Conservation (phyloP, 2,797 vertebrate genomes). For the Brotula barbata region DNA sequence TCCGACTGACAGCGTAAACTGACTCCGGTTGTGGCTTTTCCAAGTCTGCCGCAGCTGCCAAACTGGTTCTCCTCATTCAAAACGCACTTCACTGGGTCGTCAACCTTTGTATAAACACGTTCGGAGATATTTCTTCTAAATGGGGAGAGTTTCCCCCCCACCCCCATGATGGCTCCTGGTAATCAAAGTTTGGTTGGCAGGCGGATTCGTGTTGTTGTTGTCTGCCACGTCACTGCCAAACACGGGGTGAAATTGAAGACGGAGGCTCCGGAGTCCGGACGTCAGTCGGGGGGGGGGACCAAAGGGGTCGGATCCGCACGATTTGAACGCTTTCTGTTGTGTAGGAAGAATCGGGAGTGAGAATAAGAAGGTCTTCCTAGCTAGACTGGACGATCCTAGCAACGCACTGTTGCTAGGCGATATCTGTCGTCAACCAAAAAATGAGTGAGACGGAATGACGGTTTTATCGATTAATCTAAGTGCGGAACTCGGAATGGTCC, state of each 20-base stretch:
- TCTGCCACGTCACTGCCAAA: constrained; percentile 54
- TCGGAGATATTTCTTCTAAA: too few species aligned
- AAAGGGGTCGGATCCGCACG: neutral
- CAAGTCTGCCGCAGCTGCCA: neutral
- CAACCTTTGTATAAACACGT: neutral
- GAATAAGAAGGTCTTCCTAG: constrained; percentile 18
- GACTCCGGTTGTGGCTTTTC: constrained; percentile 30
- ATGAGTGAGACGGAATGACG: neutral
- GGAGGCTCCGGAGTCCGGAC: neutral
- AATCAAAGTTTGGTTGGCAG: constrained; percentile 40
- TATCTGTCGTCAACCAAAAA: constrained; percentile 30
- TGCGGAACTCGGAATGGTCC: neutral
- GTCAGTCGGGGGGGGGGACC: neutral
- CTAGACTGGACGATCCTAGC: constrained; percentile 53
- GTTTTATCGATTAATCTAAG: too few species aligned
- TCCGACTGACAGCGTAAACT: constrained; percentile 27
- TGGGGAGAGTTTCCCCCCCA: too few species aligned
- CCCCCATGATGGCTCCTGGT: neutral
- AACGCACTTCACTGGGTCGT: neutral
- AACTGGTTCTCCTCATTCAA: neutral
- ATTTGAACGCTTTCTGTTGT: neutral
- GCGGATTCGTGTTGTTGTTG: constrained; percentile 1
- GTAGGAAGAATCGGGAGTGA: neutral
- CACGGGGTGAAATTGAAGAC: neutral
- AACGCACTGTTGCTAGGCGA: constrained; percentile 78